Percentiles rank a stretch among this genome's conserved stretches.
These are phyloP conservation scores for Empidonax traillii DNA, from an alignment of 2,113 vertebrate genomes.

Conservation along the genomic window DNA sequence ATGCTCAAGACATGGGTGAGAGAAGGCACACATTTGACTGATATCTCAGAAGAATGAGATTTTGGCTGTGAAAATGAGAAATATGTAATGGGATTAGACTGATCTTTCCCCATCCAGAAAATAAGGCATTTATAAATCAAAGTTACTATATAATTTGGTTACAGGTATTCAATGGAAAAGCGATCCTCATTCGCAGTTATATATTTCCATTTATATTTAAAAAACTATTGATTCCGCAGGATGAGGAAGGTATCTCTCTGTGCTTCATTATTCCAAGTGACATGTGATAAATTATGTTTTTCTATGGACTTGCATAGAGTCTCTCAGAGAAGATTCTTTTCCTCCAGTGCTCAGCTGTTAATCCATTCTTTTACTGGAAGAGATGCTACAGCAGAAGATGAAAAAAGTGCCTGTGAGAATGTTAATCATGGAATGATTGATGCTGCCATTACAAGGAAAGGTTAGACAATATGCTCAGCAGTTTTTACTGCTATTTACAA, in stretches of 20 bases:
- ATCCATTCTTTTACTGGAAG: background rate
- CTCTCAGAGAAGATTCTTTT: background rate
- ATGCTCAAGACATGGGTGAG: background rate
- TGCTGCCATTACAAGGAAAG: background rate
- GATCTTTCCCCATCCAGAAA: background rate
- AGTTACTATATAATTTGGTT: background rate
- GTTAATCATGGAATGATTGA: background rate
- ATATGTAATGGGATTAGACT: background rate
- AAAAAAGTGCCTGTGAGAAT: background rate
- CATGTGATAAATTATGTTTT: constrained; percentile 21
- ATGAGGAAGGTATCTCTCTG: background rate
- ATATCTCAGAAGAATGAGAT: background rate
- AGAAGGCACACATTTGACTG: background rate
- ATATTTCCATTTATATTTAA: background rate
- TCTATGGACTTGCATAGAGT: background rate
- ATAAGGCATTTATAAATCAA: background rate
- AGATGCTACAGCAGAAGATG: background rate
- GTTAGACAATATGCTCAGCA: constrained; percentile 18
- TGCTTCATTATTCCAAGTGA: background rate
- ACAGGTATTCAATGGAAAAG: background rate
- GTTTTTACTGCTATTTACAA: background rate
- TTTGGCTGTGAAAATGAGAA: background rate
- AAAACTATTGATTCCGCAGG: constrained; percentile 3
- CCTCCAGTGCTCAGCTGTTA: background rate
- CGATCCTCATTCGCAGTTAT: background rate